phyloP scores from a whole-genome alignment of 2,113 vertebrate genomes.

The Nipponia nippon region DNA sequence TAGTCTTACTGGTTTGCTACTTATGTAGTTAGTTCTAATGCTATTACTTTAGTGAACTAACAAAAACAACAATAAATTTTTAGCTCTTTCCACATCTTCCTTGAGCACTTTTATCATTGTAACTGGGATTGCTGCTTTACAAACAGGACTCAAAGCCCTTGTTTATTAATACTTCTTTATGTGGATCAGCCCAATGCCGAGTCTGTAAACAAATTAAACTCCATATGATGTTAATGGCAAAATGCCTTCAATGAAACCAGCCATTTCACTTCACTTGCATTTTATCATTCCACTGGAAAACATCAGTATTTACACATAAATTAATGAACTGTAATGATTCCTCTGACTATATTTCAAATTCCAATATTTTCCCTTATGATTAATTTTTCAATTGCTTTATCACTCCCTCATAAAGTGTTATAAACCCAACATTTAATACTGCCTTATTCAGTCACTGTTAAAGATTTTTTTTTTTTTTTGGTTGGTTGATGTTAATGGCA shows the following conservation, averaged over 20 bases:
- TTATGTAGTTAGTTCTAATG: neutral
- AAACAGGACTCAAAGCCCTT: neutral
- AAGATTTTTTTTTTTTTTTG: conserved; percentile 1
- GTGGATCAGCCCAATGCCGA: neutral
- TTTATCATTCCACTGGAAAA: conserved; percentile 51
- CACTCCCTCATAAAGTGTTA: conserved; percentile 34
- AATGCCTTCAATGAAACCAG: conserved; percentile 26
- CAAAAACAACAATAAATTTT: neutral
- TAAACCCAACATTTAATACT: conserved; percentile 32
- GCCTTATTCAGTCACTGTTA: conserved; percentile 24
- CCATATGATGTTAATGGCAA: conserved; percentile 37
- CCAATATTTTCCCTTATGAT: conserved; percentile 43
- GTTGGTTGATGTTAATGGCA: conserved; percentile 54
- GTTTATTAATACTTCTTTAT: neutral
- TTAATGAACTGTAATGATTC: conserved; percentile 51
- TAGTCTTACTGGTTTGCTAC: neutral
- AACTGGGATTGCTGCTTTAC: neutral
- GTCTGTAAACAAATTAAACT: conserved; percentile 43
- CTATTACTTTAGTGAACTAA: neutral
- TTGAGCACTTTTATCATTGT: neutral
- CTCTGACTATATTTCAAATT: conserved; percentile 44
- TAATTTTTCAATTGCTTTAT: conserved; percentile 64
- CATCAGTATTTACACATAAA: conserved; percentile 52
- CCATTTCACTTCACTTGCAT: conserved; percentile 15
- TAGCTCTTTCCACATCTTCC: neutral